Evolutionary conservation across 2,888 invertebrate species (phyloP), one percentile per base, ranked within the genome.

Genomic region (Parnassius smintheus): DNA sequence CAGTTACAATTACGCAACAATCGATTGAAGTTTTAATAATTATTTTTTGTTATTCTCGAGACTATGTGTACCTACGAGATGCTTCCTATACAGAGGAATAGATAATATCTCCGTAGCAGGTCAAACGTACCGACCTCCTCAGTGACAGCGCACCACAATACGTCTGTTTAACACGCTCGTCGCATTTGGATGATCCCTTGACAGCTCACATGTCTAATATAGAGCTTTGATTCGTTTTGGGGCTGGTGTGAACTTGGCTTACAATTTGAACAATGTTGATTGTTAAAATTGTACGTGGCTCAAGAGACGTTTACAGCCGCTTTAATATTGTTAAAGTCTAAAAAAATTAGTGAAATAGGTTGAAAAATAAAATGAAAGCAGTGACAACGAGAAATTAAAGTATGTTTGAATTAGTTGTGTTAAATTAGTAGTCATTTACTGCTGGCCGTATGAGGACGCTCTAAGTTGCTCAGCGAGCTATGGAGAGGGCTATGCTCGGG

Each of bases 131-230:
- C 86, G 85, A 75, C 81, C 72, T 71, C 73, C 68, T 68, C 82
- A 72, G 84, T 84, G 88, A 88, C 87, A 85, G 86, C 81, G 73
- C 76, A 72, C 79, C 81, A 90, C 88, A 91, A 90, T 88, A 83
- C 85, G 81, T 81, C 83, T 88, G 87, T 90, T 89, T 89, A 88
- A 88, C 86, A 89, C 87, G 90, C 88, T 88, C 85, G 81, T 86
- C 89, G 82, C 82, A 81, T 85, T 86, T 78, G 80, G 85, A 81
- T 76, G 78, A 80, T 80, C 73, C 80, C 82, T 76, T 88, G 90
- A 90, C 90, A 87, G 88, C 82, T 85, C 77, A 76, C 76, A 76
- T 76, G 78, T 75, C 76, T 72, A 70, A 75, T 72, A 76, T 67
- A 18, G 70, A 71, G 69, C 71, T 74, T 69, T 69, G 72, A 79